Percentiles rank a stretch among this genome's conserved stretches.
Evolutionary conservation across 2,797 vertebrate species (phyloP).

Genomic region (Esox masquinongy): DNA sequence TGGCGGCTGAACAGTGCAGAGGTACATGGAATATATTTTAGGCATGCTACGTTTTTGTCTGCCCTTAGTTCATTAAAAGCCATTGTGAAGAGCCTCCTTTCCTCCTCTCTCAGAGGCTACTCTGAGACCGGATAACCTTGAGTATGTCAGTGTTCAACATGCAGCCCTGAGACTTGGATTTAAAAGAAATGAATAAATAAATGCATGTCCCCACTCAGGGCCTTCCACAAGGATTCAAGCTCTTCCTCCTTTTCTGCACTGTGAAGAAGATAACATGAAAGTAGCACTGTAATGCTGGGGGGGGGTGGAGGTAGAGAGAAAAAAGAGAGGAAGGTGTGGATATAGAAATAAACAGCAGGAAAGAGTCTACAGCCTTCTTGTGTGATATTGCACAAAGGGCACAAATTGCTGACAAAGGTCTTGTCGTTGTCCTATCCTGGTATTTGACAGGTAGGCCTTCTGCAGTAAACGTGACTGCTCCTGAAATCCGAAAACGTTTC

Average conservation of each 20-base stretch:
- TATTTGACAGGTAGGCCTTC: too few relatives aligned
- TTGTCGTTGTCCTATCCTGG: too few relatives aligned
- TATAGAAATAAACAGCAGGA: not conserved
- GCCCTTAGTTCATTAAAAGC: not conserved
- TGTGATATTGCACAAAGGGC: too few relatives aligned
- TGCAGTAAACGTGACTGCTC: too few relatives aligned
- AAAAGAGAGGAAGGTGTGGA: not conserved
- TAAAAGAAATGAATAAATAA: not conserved
- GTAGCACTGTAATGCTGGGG: too few relatives aligned
- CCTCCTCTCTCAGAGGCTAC: conserved; percentile 1
- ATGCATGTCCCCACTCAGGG: not conserved
- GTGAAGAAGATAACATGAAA: too few relatives aligned
- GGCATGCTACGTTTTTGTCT: not conserved
- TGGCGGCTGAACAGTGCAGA: too few relatives aligned
- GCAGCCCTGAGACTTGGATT: not conserved
- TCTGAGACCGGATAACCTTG: not conserved
- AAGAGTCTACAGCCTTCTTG: not conserved
- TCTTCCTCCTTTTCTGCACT: too few relatives aligned
- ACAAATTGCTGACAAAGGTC: too few relatives aligned
- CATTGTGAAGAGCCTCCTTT: not conserved
- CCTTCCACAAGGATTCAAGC: not conserved
- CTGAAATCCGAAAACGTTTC: too few relatives aligned
- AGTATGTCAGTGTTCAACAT: not conserved
- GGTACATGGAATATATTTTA: too few relatives aligned
- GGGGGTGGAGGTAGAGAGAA: not conserved